Base-by-base conservation (phyloP, 2,888 invertebrate species). In the Habrosyne pyritoides region DNA sequence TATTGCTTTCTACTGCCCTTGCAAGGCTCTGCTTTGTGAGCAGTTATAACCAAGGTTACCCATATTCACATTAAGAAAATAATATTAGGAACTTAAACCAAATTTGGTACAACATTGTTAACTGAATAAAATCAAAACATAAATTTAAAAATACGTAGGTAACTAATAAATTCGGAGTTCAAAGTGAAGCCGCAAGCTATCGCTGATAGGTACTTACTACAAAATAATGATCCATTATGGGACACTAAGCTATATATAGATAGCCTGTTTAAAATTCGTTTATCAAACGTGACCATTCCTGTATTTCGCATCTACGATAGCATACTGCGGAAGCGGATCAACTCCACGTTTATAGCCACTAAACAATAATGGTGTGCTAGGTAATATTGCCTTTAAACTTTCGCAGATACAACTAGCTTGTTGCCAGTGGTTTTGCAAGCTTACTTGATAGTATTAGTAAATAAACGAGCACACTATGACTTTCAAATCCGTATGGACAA, bases 191-290 rank as follows among this genome's bases (percentile, higher is more conserved):
- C 28, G 8, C 12, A 30, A 12, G 12, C 30, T 30, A 48, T 14
- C 24, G n/a, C 24, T 49, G 49, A 8, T 18, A n/a, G n/a, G n/a
- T n/a, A n/a, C n/a, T n/a, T n/a, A 26, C 18, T 14, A 49, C 10
- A 49, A 8, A n/a, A 26, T 18, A 26, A 28, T 49, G 14, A 4
- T 10, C 26, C n/a, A 6, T 49, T 49, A 49, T 14, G 2, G 4
- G 49, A 5, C 28, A 49, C 14, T 49, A 28, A 28, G 49, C 49
- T 49, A 21, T 22, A n/a, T 49, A 21, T 22, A n/a, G 48, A 48
- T 24, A 21, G 28, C 28, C 18, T 50, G 50, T 28, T 50, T 50
- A 30, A 50, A 50, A 50, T 50, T 14, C 10, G 28, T 14, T 50
- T 28, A 50, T 50, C 28, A 28, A 28, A 28, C 28, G 18, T 50